A percentile compares a stretch with the other conserved stretches of the same genome.
These are phyloP conservation scores for Elaphurus davidianus DNA, from an alignment of 2,113 vertebrate genomes.

Conservation along the genomic window DNA sequence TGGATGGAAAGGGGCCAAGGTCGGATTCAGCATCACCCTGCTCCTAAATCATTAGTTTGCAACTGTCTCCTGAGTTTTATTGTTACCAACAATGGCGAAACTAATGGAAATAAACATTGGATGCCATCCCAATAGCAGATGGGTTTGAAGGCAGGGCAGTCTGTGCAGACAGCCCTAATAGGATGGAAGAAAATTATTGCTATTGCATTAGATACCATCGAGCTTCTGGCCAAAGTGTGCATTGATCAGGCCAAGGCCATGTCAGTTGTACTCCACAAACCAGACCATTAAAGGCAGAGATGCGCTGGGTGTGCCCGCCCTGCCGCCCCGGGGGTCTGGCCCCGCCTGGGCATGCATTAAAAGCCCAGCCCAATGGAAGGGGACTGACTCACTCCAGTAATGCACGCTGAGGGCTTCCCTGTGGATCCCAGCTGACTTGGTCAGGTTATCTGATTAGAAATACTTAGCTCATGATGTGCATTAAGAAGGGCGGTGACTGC, in stretches of 20 bases:
- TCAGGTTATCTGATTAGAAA: constrained; percentile 47
- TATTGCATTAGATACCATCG: constrained; percentile 59
- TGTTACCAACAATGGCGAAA: constrained; percentile 79
- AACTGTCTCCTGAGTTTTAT: constrained; percentile 77
- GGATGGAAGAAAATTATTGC: constrained; percentile 68
- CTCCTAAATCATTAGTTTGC: constrained; percentile 79
- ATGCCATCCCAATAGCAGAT: constrained; percentile 73
- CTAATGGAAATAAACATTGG: constrained; percentile 83
- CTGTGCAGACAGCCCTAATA: constrained; percentile 70
- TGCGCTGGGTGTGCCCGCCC: constrained; percentile 1
- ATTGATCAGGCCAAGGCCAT: constrained; percentile 64
- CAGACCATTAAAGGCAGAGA: constrained; percentile 54
- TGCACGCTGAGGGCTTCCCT: not conserved
- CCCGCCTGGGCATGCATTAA: not conserved
- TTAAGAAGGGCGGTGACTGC: not conserved
- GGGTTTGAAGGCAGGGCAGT: constrained; percentile 73
- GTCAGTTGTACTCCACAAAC: constrained; percentile 32
- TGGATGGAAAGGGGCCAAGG: constrained; percentile 78
- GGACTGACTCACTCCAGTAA: constrained; percentile 39
- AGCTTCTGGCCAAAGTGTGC: constrained; percentile 70
- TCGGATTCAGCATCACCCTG: constrained; percentile 59
- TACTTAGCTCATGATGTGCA: not conserved
- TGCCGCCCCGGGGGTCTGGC: not conserved
- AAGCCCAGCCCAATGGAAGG: not conserved
- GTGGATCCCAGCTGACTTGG: not conserved